Percentiles rank a stretch among this genome's conserved stretches.
Conservation (phyloP, 1,140 invertebrate genomes). For the Monomorium pharaonis region DNA sequence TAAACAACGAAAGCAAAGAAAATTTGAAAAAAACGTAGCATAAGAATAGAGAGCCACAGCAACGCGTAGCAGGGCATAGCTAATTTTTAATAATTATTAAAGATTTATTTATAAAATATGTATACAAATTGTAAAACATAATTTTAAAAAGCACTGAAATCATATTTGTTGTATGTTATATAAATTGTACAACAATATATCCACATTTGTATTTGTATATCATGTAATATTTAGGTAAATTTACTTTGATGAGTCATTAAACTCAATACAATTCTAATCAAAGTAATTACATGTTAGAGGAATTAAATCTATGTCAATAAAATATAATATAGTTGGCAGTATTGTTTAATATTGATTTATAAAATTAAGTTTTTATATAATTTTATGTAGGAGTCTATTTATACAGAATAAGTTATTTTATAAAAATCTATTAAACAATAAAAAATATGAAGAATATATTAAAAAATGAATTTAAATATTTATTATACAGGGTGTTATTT, state of each 20-base stretch:
- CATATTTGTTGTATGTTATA: not conserved
- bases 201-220: not conserved
- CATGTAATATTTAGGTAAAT: conserved; percentile 15
- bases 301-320: conserved; percentile 13
- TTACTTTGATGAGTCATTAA: no score
- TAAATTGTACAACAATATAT: not conserved
- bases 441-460: not conserved
- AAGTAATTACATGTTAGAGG: no score
- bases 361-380: conserved; percentile 1
- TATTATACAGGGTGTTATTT: no score
- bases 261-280: no score
- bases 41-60: no score
- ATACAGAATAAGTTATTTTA: not conserved
- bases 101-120: not conserved
- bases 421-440: not conserved
- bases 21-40: no score
- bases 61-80: no score
- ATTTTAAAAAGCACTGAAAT: not conserved
- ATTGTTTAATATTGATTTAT: conserved; percentile 4
- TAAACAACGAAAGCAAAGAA: no score
- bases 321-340: not conserved
- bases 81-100: not conserved
- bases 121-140: not conserved
- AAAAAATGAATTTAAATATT: no score
- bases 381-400: not conserved